Conservation (phyloP, 2,113 vertebrate genomes). For the Diphyllodes magnificus region DNA sequence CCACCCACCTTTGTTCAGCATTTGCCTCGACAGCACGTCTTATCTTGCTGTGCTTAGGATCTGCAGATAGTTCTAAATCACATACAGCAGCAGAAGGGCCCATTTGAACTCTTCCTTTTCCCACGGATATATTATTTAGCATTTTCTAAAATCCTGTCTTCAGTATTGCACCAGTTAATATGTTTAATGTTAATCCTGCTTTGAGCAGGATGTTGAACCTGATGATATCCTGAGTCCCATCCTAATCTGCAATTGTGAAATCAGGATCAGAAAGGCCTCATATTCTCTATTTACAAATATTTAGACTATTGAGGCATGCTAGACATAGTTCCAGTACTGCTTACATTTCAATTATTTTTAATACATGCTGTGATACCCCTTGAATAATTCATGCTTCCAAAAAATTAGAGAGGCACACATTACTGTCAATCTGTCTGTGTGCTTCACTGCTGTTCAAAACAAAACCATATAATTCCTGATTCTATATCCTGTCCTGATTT, state of each 20-base stretch:
- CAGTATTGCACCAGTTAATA: background rate
- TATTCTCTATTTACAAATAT: slow-evolving; percentile 46
- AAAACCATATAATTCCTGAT: slow-evolving; percentile 19
- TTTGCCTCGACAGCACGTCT: background rate
- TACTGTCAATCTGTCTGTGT: slow-evolving; percentile 44
- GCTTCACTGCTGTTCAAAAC: slow-evolving; percentile 24
- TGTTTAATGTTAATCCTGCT: background rate
- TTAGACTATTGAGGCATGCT: slow-evolving; percentile 39
- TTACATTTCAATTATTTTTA: slow-evolving; percentile 65
- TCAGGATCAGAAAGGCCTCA: background rate
- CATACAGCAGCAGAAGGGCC: background rate
- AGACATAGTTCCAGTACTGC: background rate
- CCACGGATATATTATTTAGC: background rate
- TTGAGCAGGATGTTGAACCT: background rate
- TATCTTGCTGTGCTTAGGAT: background rate
- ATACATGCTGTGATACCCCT: slow-evolving; percentile 36
- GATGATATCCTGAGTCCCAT: background rate
- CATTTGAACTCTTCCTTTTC: background rate
- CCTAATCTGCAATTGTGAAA: background rate
- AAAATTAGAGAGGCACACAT: slow-evolving; percentile 55
- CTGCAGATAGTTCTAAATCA: background rate
- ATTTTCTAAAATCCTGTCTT: background rate
- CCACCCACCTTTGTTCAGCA: background rate
- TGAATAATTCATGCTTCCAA: slow-evolving; percentile 68
- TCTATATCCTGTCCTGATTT: background rate